Evolutionary conservation across 2,888 invertebrate species (phyloP).

Genomic region (Drosophila sordidula): DNA sequence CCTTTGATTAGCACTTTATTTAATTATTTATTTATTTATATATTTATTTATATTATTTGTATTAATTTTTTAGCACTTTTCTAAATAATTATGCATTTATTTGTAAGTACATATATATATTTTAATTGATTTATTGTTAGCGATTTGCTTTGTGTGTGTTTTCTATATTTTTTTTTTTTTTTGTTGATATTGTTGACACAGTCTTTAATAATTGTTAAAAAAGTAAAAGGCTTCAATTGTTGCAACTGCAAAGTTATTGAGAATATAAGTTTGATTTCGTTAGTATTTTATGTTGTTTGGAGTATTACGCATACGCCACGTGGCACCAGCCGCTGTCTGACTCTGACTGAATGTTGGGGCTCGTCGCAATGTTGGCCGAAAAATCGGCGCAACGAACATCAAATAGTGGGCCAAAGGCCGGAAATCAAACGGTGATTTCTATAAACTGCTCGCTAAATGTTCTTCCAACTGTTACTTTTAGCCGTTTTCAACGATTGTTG

Average conservation of each 20-base stretch:
- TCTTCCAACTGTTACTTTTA: slow-evolving; percentile 55
- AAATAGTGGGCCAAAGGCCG: slow-evolving; percentile 58
- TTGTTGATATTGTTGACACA: slow-evolving; percentile 63
- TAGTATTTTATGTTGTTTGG: background rate
- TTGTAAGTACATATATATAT: slow-evolving; percentile 35
- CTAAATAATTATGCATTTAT: slow-evolving; percentile 16
- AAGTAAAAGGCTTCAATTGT: slow-evolving; percentile 64
- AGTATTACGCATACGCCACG: slow-evolving; percentile 70
- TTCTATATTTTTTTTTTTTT: slow-evolving; percentile 13
- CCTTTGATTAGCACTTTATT: slow-evolving; percentile 67
- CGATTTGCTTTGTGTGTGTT: slow-evolving; percentile 17
- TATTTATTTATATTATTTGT: background rate
- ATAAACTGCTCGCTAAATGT: slow-evolving; percentile 40
- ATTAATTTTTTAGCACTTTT: slow-evolving; percentile 21
- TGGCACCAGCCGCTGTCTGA: slow-evolving; percentile 60
- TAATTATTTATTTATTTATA: slow-evolving; percentile 20
- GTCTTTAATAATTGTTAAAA: slow-evolving; percentile 59
- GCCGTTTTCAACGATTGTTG: slow-evolving; percentile 36
- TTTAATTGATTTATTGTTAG: slow-evolving; percentile 35
- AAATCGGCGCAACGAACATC: slow-evolving; percentile 2
- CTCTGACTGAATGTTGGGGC: slow-evolving; percentile 51
- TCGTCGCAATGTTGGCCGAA: slow-evolving; percentile 22
- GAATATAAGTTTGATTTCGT: background rate
- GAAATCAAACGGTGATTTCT: slow-evolving; percentile 63
- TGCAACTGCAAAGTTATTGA: slow-evolving; percentile 35